Conservation (phyloP, 1,140 invertebrate species). For the Pseudomyrmex cubaensis region DNA sequence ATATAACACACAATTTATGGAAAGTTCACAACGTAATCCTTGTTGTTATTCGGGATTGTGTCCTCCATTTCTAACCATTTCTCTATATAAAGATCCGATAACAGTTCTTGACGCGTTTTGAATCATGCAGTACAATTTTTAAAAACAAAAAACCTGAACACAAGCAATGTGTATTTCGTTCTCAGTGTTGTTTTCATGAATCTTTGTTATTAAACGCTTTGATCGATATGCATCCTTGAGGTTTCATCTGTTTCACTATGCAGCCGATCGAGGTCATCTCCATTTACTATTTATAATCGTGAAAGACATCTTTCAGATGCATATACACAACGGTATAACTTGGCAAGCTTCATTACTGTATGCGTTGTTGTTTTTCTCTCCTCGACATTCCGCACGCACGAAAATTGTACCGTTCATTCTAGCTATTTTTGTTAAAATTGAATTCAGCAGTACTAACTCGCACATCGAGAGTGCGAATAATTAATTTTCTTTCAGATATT, state of each 20-base stretch:
- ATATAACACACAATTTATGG: conserved; percentile 34
- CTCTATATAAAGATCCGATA: neutral
- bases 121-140: neutral
- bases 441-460: conserved; percentile 54
- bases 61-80: neutral
- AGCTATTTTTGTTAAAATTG: conserved; percentile 63
- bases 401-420: conserved; percentile 34
- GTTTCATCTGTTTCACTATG: conserved; percentile 23
- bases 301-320: conserved; percentile 56
- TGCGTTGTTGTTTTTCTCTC: conserved; percentile 43
- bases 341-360: conserved; percentile 35
- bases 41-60: neutral
- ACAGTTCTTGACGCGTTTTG: neutral
- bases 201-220: neutral
- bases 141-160: neutral
- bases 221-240: neutral
- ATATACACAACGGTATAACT: conserved; percentile 47
- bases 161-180: neutral
- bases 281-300: conserved; percentile 3
- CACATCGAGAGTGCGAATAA: neutral
- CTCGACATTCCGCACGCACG: conserved; percentile 37
- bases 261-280: conserved; percentile 10
- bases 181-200: neutral
- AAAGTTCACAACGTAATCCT: conserved; percentile 11
- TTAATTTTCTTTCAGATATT: conserved; percentile 31